Evolutionary conservation across 1,140 invertebrate genomes (phyloP), one percentile per base, ranked within the genome.

Genomic region (Caenorhabditis inopinata): DNA sequence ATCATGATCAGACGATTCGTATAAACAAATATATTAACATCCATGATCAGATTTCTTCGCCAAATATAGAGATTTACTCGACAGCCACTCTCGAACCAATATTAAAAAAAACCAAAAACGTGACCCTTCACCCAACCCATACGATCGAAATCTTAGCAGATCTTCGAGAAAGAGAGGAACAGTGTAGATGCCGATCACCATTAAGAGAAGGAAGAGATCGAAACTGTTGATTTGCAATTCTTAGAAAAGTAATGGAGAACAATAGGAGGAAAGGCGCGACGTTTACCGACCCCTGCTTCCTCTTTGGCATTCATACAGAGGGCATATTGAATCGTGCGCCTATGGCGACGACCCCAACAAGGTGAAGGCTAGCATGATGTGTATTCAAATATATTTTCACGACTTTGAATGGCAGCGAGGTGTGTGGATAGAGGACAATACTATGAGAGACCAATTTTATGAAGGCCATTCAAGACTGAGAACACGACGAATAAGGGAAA

Each of bases 141-240:
- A 29, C 23, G 58, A 68, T 68, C 16, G n/a, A 68, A 42, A 68
- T 68, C 58, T 68, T 68, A 29, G 29, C n/a, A 35, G 32, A 68
- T 51, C 11, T 5, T 42, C 27, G 51, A 25, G 49, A 51, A 25
- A 25, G 5, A 7, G 38, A 14, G 5, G 38, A 42, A 42, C 38
- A 42, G 38, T 14, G 38, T 5, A 32, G 53, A 58, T 58, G 53
- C 53, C 53, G 53, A 58, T 58, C 53, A 58, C 53, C 27, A 58
- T 29, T 32, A 58, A 14, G n/a, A 58, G 14, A 16, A 12, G 27
- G 35, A 58, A 1, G 3, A 68, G 58, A 68, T 68, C 32, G 12
- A 68, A 68, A 18, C 58, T 5, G n/a, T 18, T 38, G 32, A 68
- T 38, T 21, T 12, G 7, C 14, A 42, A 14, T 14, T 14, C 6